Evolutionary conservation across 2,888 invertebrate genomes (phyloP).

Genomic region (Acheta domesticus): DNA sequence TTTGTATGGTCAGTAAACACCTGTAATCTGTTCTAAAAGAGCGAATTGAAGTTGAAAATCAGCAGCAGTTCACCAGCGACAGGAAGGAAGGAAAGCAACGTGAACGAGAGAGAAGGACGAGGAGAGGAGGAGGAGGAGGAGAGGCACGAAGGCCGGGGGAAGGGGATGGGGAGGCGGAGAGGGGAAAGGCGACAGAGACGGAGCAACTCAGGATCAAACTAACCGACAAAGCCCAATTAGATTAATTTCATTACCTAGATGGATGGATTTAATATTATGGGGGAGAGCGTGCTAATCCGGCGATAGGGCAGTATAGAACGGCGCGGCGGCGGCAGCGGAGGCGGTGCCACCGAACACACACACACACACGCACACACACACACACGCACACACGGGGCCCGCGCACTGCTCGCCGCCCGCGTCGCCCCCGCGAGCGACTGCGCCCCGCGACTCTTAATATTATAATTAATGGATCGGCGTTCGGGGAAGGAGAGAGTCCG

Average conservation of each 20-base stretch:
- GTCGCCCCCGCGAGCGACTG: neutral
- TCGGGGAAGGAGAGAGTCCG: slow-evolving; percentile 23
- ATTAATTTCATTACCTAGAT: slow-evolving; percentile 36
- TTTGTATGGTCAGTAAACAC: too few relatives aligned
- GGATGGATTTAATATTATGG: slow-evolving; percentile 35
- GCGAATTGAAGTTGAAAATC: too few relatives aligned
- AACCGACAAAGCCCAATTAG: slow-evolving; percentile 32
- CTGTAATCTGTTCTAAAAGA: too few relatives aligned
- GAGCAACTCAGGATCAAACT: neutral
- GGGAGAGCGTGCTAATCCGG: slow-evolving; percentile 21
- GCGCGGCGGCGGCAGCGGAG: neutral
- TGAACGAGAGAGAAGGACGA: too few relatives aligned
- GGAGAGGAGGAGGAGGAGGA: neutral
- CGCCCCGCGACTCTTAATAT: slow-evolving; percentile 25
- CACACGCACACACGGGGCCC: too few relatives aligned
- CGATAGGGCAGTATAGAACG: slow-evolving; percentile 12
- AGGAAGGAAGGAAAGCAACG: too few relatives aligned
- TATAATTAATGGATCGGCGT: slow-evolving; percentile 31
- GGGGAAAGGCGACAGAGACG: neutral
- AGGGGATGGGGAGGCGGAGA: too few relatives aligned
- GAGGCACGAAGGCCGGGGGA: neutral
- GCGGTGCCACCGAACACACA: too few relatives aligned
- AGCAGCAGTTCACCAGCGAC: too few relatives aligned
- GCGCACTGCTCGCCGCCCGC: neutral
- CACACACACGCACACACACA: too few relatives aligned